A percentile compares a stretch with the other conserved stretches of the same genome.
Conservation (phyloP, 23 tunicate species). For the Trididemnum clinides region DNA sequence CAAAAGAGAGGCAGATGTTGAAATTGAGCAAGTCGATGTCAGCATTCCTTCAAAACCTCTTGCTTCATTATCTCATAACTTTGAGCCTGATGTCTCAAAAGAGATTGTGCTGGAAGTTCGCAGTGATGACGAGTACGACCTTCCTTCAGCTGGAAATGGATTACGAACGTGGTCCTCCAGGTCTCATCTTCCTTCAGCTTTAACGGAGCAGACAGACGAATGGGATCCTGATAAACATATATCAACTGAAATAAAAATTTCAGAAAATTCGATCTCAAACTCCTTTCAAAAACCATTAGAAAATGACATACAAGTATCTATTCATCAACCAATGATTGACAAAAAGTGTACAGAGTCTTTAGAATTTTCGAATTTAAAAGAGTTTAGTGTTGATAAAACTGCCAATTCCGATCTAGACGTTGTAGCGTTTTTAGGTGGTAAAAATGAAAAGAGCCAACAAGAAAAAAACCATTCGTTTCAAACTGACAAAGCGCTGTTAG, state of each 20-base stretch:
- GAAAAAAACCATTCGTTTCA: neutral
- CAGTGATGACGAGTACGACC: constrained; percentile 2
- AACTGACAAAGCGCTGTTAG: neutral
- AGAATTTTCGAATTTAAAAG: neutral
- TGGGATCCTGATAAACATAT: constrained; percentile 39
- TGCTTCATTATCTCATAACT: no score
- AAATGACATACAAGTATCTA: no score
- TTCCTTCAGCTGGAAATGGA: constrained; percentile 19
- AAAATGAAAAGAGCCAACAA: neutral
- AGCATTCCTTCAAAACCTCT: neutral
- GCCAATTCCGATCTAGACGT: neutral
- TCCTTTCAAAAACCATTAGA: no score
- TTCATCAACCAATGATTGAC: neutral
- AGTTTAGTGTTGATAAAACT: neutral
- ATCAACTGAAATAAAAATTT: neutral
- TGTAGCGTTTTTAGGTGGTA: neutral
- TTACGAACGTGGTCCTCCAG: constrained; percentile 84
- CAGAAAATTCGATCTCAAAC: neutral
- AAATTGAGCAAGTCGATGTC: neutral
- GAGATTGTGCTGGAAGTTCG: no score
- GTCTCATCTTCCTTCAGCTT: constrained; percentile 69
- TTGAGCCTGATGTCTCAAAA: no score
- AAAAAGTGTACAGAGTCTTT: neutral
- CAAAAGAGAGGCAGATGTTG: neutral
- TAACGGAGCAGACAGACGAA: constrained; percentile 14